Evolutionary conservation across 2,888 invertebrate species (phyloP).

Genomic region (Eupithecia centaureata): DNA sequence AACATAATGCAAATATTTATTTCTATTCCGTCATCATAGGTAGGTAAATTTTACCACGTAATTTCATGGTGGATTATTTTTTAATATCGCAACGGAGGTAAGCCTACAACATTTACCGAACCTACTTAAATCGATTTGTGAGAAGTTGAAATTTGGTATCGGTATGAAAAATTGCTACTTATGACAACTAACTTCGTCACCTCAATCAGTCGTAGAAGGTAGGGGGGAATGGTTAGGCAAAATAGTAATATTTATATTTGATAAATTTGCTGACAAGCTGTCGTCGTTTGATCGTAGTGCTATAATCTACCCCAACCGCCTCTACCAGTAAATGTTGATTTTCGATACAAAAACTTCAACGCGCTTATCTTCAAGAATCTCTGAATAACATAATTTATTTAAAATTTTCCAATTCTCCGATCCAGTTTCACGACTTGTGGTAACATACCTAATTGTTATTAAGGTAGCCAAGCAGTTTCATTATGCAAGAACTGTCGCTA

Average conservation of each 20-base stretch:
- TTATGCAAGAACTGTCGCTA: constrained; percentile 1
- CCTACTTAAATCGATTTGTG: background rate
- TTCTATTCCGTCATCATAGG: background rate
- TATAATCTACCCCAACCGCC: background rate
- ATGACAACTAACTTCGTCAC: background rate
- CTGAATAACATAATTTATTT: background rate
- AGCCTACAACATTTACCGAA: background rate
- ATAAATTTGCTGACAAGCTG: background rate
- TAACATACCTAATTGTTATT: background rate
- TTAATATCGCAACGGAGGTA: background rate
- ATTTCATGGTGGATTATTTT: constrained; percentile 4
- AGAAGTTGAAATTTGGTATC: background rate
- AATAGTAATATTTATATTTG: background rate
- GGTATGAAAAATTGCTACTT: background rate
- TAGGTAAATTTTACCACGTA: background rate
- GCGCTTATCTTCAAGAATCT: background rate
- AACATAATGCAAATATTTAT: background rate
- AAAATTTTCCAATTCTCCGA: background rate
- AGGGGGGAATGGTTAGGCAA: background rate
- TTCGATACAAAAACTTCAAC: background rate
- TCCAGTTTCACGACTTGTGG: background rate
- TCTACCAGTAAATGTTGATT: background rate
- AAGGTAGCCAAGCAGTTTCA: background rate
- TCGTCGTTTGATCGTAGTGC: background rate
- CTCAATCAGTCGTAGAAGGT: background rate